Conservation (phyloP, 2,797 vertebrate genomes). For the Morus bassanus region DNA sequence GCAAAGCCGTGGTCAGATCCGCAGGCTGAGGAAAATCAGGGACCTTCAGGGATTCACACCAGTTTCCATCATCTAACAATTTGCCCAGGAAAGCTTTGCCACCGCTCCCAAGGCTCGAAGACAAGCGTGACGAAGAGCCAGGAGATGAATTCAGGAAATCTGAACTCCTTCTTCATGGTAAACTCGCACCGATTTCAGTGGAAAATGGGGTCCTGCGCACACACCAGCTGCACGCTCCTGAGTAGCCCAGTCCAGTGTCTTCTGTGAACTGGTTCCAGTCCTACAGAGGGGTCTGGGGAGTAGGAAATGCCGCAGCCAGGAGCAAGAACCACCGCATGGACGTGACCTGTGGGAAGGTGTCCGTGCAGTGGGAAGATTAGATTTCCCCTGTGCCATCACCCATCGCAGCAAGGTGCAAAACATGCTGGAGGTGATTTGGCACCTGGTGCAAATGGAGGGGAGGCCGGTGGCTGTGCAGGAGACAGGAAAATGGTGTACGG, state of each 20-base stretch:
- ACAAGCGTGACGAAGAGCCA: neutral
- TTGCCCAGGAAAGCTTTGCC: neutral
- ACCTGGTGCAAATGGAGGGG: fast-evolving
- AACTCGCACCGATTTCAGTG: neutral
- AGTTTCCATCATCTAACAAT: neutral
- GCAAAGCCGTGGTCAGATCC: neutral
- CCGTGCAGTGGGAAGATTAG: neutral
- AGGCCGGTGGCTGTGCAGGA: neutral
- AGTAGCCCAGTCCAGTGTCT: neutral
- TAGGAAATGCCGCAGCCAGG: neutral
- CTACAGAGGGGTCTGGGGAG: neutral
- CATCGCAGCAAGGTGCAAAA: neutral
- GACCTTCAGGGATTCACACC: neutral
- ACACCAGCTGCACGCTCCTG: fast-evolving
- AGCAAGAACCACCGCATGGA: neutral
- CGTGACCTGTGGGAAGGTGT: fast-evolving
- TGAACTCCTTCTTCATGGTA: neutral
- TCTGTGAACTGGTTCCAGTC: neutral
- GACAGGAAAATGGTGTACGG: neutral
- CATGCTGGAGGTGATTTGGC: neutral
- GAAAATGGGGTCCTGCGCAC: neutral
- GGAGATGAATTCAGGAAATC: neutral
- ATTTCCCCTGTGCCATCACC: neutral
- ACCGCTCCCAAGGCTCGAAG: neutral
- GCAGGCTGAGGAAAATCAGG: neutral